A percentile compares a stretch with the other conserved stretches of the same genome.
These are phyloP conservation scores for Cassiopea andromeda DNA, from an alignment of 30 jellyfish, hydroid and myxozoan species.

Conservation along the genomic window DNA sequence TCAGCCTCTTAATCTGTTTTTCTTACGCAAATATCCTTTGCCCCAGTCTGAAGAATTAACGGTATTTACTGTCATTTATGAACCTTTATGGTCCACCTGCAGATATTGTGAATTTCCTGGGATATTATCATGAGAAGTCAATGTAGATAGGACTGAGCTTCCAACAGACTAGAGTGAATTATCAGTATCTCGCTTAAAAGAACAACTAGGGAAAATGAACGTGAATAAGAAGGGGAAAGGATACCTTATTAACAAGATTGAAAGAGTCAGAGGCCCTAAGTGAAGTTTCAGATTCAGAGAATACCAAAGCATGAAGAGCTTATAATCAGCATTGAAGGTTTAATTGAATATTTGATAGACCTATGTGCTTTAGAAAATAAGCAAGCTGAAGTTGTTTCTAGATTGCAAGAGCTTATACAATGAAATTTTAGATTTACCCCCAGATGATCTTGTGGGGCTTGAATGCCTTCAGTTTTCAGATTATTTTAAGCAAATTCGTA, in stretches of 20 bases:
- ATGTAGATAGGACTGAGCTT: neutral
- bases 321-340: neutral
- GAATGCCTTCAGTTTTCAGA: slow-evolving; percentile 26
- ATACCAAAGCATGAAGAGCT: neutral
- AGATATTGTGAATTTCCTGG: neutral
- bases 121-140: neutral
- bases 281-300: neutral
- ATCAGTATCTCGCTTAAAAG: neutral
- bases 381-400: slow-evolving; percentile 2
- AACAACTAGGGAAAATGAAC: neutral
- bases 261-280: neutral
- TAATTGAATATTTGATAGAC: neutral
- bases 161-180: neutral
- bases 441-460: slow-evolving; percentile 9
- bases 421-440: slow-evolving; percentile 6
- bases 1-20: neutral
- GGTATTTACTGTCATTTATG: neutral
- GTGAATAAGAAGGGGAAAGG: neutral
- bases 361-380: neutral
- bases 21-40: neutral
- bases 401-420: slow-evolving; percentile 14
- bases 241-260: neutral
- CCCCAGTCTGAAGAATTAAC: neutral
- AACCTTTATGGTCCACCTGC: neutral
- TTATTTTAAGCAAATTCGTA: slow-evolving; percentile 15